Conservation (phyloP, 2,888 invertebrate genomes). For the Lasius fuliginosus region DNA sequence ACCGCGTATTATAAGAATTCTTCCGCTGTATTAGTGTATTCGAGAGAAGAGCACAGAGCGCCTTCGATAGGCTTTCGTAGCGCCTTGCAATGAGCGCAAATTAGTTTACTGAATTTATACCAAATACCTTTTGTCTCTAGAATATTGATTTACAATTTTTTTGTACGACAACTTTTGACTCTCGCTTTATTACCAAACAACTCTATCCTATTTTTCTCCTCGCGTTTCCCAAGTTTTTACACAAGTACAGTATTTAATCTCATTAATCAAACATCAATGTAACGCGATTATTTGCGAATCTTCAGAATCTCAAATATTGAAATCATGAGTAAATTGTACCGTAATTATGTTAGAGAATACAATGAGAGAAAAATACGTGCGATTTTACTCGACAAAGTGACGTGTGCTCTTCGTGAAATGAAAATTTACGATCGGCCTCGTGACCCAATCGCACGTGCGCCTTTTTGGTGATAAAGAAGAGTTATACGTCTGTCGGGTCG, state of each 20-base stretch:
- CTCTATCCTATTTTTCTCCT: background rate
- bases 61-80: background rate
- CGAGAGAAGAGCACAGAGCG: background rate
- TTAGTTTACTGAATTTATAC: background rate
- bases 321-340: background rate
- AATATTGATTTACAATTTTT: background rate
- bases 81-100: background rate
- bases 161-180: background rate
- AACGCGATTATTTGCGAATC: background rate
- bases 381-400: background rate
- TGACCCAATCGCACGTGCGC: constrained; percentile 33
- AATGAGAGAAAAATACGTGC: background rate
- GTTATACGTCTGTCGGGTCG: constrained; percentile 16
- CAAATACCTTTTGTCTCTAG: background rate
- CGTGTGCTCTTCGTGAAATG: constrained; percentile 2
- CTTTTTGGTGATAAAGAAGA: constrained; percentile 24
- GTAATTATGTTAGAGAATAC: background rate
- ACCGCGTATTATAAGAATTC: background rate
- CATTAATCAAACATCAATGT: background rate
- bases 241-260: background rate
- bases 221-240: background rate
- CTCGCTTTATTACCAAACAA: background rate
- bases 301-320: background rate
- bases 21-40: background rate
- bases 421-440: constrained; percentile 42